Conservation (phyloP, 2,888 invertebrate genomes). For the Drosophila leonis region DNA sequence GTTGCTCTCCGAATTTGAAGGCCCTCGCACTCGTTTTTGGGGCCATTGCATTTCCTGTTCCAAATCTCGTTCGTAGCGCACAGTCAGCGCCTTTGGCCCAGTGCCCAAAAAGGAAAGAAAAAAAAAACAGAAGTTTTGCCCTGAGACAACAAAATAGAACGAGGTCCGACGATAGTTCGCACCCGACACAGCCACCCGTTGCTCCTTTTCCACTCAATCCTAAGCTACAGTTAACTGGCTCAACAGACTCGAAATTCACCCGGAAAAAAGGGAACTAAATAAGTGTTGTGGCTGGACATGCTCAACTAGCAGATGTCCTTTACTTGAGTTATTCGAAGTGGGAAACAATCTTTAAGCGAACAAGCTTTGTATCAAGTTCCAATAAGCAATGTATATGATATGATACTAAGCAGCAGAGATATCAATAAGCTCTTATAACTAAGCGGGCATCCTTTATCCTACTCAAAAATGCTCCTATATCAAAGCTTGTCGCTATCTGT, state of each 20-base stretch:
- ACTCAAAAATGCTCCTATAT: not conserved
- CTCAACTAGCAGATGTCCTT: not conserved
- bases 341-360: too few species aligned
- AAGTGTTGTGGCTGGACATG: not conserved
- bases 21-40: conserved; percentile 2
- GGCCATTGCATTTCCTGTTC: conserved; percentile 8
- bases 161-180: conserved; percentile 5
- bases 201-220: not conserved
- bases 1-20: conserved; percentile 8
- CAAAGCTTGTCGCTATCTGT: not conserved
- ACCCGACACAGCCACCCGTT: not conserved
- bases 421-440: not conserved
- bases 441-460: not conserved
- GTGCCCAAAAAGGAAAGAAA: conserved; percentile 30
- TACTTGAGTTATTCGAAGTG: not conserved
- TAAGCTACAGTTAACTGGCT: conserved; percentile 24
- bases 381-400: not conserved
- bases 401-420: not conserved
- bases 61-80: conserved; percentile 1
- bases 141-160: conserved; percentile 20
- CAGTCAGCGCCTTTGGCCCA: conserved; percentile 42
- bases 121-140: conserved; percentile 15
- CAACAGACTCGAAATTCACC: conserved; percentile 27
- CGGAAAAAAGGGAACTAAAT: not conserved
- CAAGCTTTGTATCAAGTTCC: too few species aligned